A percentile compares a stretch with the other conserved stretches of the same genome.
Evolutionary conservation across 1,140 invertebrate genomes (phyloP).

Genomic region (Halyomorpha halys): DNA sequence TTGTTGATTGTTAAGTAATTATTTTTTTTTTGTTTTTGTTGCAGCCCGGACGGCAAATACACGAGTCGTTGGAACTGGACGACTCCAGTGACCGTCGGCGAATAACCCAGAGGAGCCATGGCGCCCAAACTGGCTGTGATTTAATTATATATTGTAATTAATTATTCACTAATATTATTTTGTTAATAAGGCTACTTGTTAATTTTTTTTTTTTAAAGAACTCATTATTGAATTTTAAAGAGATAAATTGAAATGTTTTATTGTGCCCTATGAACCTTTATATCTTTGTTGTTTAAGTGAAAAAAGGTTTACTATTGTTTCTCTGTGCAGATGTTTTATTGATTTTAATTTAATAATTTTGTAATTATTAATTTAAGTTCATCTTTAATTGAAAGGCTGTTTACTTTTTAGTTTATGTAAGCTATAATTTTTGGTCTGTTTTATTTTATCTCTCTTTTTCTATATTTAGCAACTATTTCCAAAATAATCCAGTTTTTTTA

Average conservation of each 20-base stretch:
- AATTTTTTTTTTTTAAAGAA: neutral
- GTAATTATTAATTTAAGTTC: neutral
- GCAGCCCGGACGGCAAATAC: slow-evolving; percentile 7
- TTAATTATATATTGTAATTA: neutral
- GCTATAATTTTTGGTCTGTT: too few species aligned
- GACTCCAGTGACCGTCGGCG: slow-evolving; percentile 3
- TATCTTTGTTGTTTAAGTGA: neutral
- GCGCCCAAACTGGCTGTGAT: neutral
- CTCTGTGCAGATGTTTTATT: slow-evolving; percentile 1
- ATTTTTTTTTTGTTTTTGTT: neutral
- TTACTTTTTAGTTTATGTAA: neutral
- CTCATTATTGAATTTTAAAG: neutral
- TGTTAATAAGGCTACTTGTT: neutral
- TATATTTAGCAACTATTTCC: too few species aligned
- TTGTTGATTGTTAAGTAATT: neutral
- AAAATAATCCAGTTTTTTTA: too few species aligned
- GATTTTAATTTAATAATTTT: slow-evolving; percentile 1
- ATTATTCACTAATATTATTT: neutral
- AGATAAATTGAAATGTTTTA: slow-evolving; percentile 4
- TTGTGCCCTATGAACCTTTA: slow-evolving; percentile 4
- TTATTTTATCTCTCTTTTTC: too few species aligned
- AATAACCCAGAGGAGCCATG: neutral
- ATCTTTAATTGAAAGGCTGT: slow-evolving; percentile 4
- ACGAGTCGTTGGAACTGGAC: slow-evolving; percentile 10
- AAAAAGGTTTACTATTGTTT: slow-evolving; percentile 12